phyloP scores from a whole-genome alignment of 2,113 vertebrate species.

The Centropus unirufus region DNA sequence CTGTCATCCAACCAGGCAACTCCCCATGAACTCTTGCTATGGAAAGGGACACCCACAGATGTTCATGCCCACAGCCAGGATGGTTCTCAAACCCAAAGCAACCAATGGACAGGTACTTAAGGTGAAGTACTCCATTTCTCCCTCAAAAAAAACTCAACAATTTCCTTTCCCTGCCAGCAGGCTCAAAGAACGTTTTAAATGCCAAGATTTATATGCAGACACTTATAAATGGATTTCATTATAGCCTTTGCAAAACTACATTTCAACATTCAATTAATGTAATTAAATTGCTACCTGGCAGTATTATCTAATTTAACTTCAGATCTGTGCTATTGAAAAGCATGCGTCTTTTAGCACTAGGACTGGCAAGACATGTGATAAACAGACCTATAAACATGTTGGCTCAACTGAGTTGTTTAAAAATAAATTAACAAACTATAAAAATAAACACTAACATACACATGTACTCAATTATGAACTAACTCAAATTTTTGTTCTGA shows the following conservation, averaged over 20 bases:
- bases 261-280: conserved; percentile 79
- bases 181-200: conserved; percentile 62
- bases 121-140: not conserved
- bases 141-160: conserved; percentile 8
- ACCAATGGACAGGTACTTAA: not conserved
- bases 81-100: accelerated
- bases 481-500: conserved; percentile 85
- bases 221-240: conserved; percentile 72
- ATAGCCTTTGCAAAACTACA: conserved; percentile 74
- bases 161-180: conserved; percentile 50
- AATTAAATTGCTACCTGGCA: conserved; percentile 82
- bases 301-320: conserved; percentile 80
- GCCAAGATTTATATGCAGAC: conserved; percentile 64
- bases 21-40: not conserved
- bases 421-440: conserved; percentile 87
- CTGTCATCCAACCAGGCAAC: not conserved
- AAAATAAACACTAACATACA: conserved; percentile 85
- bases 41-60: not conserved
- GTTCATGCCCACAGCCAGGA: accelerated
- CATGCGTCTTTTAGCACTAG: conserved; percentile 76
- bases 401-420: conserved; percentile 81
- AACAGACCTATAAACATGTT: conserved; percentile 81
- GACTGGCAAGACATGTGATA: conserved; percentile 79
- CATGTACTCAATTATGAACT: conserved; percentile 83
- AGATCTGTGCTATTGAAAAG: conserved; percentile 78